Evolutionary conservation across 2,888 invertebrate species (phyloP), one percentile per base, ranked within the genome.

Genomic region (Lycocerus yunnanus): DNA sequence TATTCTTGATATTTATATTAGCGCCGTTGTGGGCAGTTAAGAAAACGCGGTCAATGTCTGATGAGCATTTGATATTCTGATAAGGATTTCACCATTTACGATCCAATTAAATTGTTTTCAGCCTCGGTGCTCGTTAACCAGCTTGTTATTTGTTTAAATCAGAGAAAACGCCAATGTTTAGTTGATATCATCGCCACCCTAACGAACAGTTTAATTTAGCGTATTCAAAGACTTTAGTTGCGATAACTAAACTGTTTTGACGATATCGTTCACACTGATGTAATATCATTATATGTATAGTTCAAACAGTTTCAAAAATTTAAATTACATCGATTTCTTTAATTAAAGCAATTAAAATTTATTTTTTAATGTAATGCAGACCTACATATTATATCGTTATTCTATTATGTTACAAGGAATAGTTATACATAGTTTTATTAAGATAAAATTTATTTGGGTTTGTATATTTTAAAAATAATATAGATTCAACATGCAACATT

Each of bases 111-210:
- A 68, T 71, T 68, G 74, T 74, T 67, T 74, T 74, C 71, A 70
- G 67, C 66, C 69, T 65, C 73, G 15, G 63, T 71, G 71, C 74
- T 71, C 71, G 74, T 71, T 71, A 74, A 71, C 65, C 71, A 71
- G 68, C 66, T 74, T 71, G 74, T 74, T 71, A 74, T 74, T 74
- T 71, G 71, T 71, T 74, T 74, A 74, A 71, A 74, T 74, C 74
- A 71, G 66, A 63, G 71, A 74, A 67, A 74, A 74, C 58, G 72
- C 72, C 69, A 69, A 73, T 71, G 71, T 71, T 74, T 72, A 68
- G 68, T 74, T 70, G 71, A 74, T 74, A 71, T 68, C 66, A 71
- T 58, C 65, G 43, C 43, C 43, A 43, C 68, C 58, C 69, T 71
- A 74, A 74, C 69, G 71, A 74, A 16, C 66, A 58, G 60, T 60